A percentile compares a stretch with the other conserved stretches of the same genome.
Evolutionary conservation across 2,888 invertebrate species (phyloP).

Genomic region (Pachydiplax longipennis): DNA sequence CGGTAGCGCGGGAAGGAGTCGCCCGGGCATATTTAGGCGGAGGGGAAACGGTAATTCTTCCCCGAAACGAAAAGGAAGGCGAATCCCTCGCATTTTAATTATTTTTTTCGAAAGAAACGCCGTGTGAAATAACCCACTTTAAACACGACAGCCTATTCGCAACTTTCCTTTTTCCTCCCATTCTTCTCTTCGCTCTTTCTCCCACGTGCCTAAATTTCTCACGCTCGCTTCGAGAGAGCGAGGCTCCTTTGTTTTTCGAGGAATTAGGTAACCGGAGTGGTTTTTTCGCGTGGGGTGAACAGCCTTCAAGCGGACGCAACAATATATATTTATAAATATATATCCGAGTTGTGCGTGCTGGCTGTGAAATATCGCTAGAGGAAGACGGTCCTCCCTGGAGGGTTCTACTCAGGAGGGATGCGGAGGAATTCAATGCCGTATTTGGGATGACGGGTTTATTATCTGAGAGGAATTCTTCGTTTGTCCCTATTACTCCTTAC

Average conservation of each 20-base stretch:
- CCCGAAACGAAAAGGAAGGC: background rate
- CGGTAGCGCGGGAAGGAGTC: background rate
- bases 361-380: too few species aligned
- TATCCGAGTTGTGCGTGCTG: too few species aligned
- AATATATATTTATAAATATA: too few species aligned
- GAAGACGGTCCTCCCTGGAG: too few species aligned
- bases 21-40: background rate
- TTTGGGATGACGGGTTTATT: too few species aligned
- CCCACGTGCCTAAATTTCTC: conserved; percentile 3
- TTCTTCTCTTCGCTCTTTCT: background rate
- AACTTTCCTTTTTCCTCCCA: background rate
- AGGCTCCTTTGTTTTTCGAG: background rate
- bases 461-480: too few species aligned
- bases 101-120: background rate
- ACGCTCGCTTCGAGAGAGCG: background rate
- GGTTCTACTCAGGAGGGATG: too few species aligned
- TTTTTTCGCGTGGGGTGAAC: background rate
- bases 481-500: too few species aligned
- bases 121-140: background rate
- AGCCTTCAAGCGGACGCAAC: too few species aligned
- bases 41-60: background rate
- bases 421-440: too few species aligned
- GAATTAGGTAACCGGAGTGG: conserved; percentile 41
- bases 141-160: background rate
- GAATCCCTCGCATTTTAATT: background rate